Evolutionary conservation across 1,140 invertebrate species (phyloP).

Genomic region (Anastrepha ludens): DNA sequence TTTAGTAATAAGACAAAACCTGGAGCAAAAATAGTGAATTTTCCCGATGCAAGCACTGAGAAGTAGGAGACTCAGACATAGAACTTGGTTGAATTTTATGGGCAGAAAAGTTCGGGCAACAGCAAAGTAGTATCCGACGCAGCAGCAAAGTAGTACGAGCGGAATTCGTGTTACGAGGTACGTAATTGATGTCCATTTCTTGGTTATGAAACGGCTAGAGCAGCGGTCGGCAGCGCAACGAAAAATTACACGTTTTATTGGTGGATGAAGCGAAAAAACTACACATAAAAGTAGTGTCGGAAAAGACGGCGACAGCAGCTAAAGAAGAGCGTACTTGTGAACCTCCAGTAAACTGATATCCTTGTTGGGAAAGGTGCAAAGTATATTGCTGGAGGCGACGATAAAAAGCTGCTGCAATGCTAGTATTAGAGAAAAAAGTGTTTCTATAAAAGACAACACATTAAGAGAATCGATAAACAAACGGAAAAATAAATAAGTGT

Average conservation of each 20-base stretch:
- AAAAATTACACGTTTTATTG: constrained; percentile 15
- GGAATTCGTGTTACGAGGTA: constrained; percentile 29
- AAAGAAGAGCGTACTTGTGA: not conserved
- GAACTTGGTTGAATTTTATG: not conserved
- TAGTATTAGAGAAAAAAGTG: too few species aligned
- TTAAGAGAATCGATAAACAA: constrained; percentile 24
- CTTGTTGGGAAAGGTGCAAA: not conserved
- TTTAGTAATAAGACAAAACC: constrained; percentile 25
- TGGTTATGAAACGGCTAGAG: not conserved
- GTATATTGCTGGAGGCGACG: not conserved
- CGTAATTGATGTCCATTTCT: constrained; percentile 45
- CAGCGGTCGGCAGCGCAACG: not conserved
- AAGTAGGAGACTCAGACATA: not conserved
- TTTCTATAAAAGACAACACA: not conserved
- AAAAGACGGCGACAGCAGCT: not conserved
- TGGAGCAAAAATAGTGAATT: constrained; percentile 28
- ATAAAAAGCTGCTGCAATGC: not conserved
- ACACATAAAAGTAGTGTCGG: not conserved
- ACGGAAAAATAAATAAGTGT: not conserved
- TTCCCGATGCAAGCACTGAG: not conserved
- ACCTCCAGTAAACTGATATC: not conserved
- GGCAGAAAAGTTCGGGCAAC: not conserved
- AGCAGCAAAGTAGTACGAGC: not conserved
- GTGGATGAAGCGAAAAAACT: not conserved
- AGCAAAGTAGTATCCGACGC: not conserved